phyloP scores from a whole-genome alignment of 2,797 vertebrate genomes.

The Myiotriccus ornatus region DNA sequence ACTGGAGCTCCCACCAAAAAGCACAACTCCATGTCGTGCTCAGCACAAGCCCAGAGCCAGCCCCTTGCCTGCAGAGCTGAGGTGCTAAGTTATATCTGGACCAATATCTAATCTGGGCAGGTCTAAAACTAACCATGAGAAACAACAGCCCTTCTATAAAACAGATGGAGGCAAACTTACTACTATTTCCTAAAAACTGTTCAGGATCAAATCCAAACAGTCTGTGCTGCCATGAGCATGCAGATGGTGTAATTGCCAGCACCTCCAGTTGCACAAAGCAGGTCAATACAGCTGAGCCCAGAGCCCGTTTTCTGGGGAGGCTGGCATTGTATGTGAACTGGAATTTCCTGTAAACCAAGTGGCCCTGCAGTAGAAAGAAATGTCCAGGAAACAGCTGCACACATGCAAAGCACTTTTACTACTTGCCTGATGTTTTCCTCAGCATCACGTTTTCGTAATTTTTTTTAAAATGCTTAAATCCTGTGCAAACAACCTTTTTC shows the following conservation, averaged over 20 bases:
- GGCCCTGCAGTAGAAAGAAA: constrained; percentile 55
- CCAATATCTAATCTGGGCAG: background rate
- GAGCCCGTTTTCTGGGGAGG: background rate
- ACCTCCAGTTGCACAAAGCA: background rate
- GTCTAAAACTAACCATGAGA: constrained; percentile 2
- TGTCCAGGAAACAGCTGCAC: constrained; percentile 75
- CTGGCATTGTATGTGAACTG: constrained; percentile 62
- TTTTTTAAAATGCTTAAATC: constrained; percentile 72
- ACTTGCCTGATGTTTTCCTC: constrained; percentile 69
- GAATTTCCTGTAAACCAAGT: constrained; percentile 69
- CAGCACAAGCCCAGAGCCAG: background rate
- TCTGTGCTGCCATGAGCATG: background rate
- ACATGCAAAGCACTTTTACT: constrained; percentile 64
- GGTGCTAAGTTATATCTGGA: background rate
- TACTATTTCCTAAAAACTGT: background rate
- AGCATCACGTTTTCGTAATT: constrained; percentile 40
- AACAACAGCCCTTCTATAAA: background rate
- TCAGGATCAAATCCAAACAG: background rate
- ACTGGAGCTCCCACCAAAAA: background rate
- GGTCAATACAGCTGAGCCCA: background rate
- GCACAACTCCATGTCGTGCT: rapidly evolving
- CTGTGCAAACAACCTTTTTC: constrained; percentile 75
- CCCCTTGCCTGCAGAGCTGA: background rate
- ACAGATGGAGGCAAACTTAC: background rate
- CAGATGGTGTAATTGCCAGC: background rate